These are phyloP conservation scores for Andricus quercusramuli DNA, from an alignment of 2,888 invertebrate species.

Conservation along the genomic window DNA sequence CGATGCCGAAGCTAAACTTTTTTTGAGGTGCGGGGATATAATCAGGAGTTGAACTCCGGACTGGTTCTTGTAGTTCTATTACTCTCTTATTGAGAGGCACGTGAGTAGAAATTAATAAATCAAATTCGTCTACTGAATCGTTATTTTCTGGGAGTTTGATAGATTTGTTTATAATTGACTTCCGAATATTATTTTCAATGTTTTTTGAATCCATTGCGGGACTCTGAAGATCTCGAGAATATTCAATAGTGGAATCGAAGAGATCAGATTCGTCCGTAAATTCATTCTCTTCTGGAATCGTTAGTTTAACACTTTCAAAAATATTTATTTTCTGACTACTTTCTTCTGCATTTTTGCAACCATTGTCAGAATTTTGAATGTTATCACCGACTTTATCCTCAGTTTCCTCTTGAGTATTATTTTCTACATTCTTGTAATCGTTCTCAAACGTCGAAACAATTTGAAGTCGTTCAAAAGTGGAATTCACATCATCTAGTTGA, in stretches of 20 bases:
- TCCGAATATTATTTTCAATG: neutral
- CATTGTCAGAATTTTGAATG: neutral
- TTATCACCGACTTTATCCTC: neutral
- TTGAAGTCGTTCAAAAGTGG: constrained; percentile 16
- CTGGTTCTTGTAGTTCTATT: constrained; percentile 4
- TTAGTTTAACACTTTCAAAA: neutral
- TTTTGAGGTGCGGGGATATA: constrained; percentile 8
- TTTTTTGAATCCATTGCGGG: neutral
- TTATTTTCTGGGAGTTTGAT: neutral
- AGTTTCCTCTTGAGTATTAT: neutral
- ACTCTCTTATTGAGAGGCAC: constrained; percentile 69
- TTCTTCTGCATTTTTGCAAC: neutral
- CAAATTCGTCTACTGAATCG: constrained; percentile 64
- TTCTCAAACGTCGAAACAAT: neutral
- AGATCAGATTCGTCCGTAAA: constrained; percentile 26
- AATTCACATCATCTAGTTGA: neutral
- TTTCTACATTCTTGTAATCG: neutral
- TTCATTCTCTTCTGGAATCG: constrained; percentile 20
- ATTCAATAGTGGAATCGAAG: constrained; percentile 25
- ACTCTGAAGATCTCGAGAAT: constrained; percentile 5
- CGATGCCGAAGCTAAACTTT: constrained; percentile 60
- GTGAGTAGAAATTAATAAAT: constrained; percentile 62
- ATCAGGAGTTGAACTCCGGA: neutral
- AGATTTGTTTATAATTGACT: neutral
- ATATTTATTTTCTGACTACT: neutral